A percentile compares a stretch with the other conserved stretches of the same genome.
Conservation (phyloP, 2,113 vertebrate genomes). For the Nesoenas mayeri region DNA sequence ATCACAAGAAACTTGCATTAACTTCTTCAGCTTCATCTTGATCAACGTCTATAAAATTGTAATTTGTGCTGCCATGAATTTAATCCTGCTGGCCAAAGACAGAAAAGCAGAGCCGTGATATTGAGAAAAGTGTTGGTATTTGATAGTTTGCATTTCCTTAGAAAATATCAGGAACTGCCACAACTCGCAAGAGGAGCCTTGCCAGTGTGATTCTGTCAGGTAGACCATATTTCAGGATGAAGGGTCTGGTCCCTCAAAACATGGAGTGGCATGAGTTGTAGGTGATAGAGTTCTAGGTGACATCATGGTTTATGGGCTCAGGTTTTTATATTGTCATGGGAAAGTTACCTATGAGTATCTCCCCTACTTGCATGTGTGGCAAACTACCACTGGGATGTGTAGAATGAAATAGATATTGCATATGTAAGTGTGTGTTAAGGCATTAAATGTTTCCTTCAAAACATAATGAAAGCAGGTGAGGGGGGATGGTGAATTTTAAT, state of each 20-base stretch:
- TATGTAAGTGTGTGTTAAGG: not conserved
- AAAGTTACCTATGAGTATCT: not conserved
- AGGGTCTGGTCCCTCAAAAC: not conserved
- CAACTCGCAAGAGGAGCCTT: not conserved
- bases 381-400: rapidly evolving
- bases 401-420: not conserved
- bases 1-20: not conserved
- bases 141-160: not conserved
- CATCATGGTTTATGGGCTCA: not conserved
- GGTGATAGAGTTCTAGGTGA: not conserved
- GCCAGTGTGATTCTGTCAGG: no score
- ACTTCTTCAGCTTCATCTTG: not conserved
- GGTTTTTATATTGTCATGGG: not conserved
- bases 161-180: not conserved
- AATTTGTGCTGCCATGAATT: not conserved
- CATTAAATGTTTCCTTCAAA: not conserved
- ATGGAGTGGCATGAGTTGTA: not conserved
- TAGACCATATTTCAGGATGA: not conserved
- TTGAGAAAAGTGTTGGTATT: not conserved
- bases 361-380: rapidly evolving
- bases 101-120: not conserved
- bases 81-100: not conserved
- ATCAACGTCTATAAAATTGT: not conserved
- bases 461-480: not conserved
- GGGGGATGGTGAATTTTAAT: not conserved